Percentiles rank a stretch among this genome's conserved stretches.
Conservation (phyloP, 2,888 invertebrate genomes). For the Byasa hedistus region DNA sequence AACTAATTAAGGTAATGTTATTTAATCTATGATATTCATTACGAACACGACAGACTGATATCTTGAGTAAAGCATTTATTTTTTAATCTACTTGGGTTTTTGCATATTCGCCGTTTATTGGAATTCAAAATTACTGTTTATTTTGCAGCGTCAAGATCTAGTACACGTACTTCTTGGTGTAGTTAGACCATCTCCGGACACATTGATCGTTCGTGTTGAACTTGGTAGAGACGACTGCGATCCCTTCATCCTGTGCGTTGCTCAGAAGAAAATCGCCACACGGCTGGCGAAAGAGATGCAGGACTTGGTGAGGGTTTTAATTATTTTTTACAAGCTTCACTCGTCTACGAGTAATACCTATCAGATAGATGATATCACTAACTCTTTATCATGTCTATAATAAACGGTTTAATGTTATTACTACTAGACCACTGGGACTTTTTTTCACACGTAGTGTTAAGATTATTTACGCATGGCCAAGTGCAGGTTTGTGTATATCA, state of each 20-base stretch:
- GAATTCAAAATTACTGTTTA: conserved; percentile 6
- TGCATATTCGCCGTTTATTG: too few relatives aligned
- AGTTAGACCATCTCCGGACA: conserved; percentile 92
- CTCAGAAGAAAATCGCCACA: conserved; percentile 91
- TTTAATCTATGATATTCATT: background rate
- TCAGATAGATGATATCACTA: too few relatives aligned
- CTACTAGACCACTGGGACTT: too few relatives aligned
- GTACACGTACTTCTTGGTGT: conserved; percentile 91
- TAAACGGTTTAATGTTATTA: too few relatives aligned
- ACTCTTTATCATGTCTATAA: too few relatives aligned
- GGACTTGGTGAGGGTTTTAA: conserved; percentile 84
- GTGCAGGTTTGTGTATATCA: too few relatives aligned
- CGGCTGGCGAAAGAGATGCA: conserved; percentile 94
- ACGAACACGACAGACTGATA: too few relatives aligned
- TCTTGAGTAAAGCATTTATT: too few relatives aligned
- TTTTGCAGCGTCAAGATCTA: conserved; percentile 90
- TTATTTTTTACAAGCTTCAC: background rate
- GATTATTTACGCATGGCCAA: too few relatives aligned
- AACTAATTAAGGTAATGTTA: conserved; percentile 87
- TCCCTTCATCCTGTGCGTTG: conserved; percentile 94
- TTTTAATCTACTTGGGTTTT: too few relatives aligned
- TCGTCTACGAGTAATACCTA: too few relatives aligned
- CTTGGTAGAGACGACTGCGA: conserved; percentile 96
- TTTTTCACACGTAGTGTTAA: too few relatives aligned
- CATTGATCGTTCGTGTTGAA: conserved; percentile 90